These are phyloP conservation scores for Enteromius argenteus DNA, from an alignment of 2,797 vertebrate genomes.

Conservation along the genomic window DNA sequence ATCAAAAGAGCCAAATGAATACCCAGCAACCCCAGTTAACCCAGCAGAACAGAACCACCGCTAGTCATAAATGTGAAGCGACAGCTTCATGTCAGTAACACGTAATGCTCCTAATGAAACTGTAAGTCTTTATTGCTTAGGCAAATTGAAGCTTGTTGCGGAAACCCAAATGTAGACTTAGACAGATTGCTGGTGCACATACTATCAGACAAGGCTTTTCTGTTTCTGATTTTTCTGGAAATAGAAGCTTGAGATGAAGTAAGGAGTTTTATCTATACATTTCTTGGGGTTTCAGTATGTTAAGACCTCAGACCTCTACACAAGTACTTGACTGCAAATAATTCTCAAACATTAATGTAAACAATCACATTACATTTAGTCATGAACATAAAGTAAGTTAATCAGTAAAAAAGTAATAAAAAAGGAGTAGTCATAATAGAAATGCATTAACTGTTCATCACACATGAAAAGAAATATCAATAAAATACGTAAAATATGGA, in stretches of 20 bases:
- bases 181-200: constrained; percentile 43
- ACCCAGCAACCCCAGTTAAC: constrained; percentile 39
- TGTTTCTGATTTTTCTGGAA: background rate
- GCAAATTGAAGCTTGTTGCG: constrained; percentile 50
- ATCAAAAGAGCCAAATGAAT: constrained; percentile 13
- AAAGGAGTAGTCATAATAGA: too few relatives aligned
- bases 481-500: too few relatives aligned
- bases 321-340: background rate
- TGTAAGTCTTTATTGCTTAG: constrained; percentile 39
- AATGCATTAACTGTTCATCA: too few relatives aligned
- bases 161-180: constrained; percentile 32
- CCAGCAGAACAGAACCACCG: background rate
- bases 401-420: background rate
- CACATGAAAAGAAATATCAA: too few relatives aligned
- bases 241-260: constrained; percentile 18
- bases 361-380: background rate
- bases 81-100: constrained; percentile 36
- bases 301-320: background rate
- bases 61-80: constrained; percentile 24
- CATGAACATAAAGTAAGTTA: background rate
- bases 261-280: background rate
- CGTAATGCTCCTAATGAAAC: constrained; percentile 52
- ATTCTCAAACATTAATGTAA: background rate
- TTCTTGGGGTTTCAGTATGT: background rate
- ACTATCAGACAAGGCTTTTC: constrained; percentile 35